Evolutionary conservation across 2,888 invertebrate species (phyloP), one percentile per base, ranked within the genome.

Genomic region (Sipha maydis): DNA sequence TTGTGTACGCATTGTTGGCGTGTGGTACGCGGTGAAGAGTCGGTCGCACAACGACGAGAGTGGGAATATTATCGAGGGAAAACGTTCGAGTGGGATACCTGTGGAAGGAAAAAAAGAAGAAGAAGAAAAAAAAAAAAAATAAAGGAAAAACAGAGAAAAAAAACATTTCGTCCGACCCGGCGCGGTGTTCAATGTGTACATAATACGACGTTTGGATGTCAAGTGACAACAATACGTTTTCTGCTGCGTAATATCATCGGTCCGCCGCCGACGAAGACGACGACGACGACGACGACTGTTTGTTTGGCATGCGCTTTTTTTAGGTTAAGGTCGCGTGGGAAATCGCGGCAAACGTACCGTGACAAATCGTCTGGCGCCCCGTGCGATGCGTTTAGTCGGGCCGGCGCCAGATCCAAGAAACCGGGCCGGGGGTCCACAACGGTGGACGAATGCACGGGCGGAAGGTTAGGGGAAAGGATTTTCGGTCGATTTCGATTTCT

Each of bases 401-500:
- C n/a, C n/a, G n/a, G n/a, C n/a, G n/a, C n/a, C n/a, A n/a, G n/a
- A n/a, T n/a, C n/a, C n/a, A n/a, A n/a, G n/a, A n/a, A n/a, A n/a
- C n/a, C n/a, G n/a, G n/a, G n/a, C n/a, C n/a, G n/a, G n/a, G n/a
- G n/a, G n/a, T n/a, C n/a, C n/a, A n/a, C n/a, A n/a, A n/a, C n/a
- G n/a, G n/a, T n/a, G n/a, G n/a, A n/a, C n/a, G n/a, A n/a, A n/a
- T n/a, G n/a, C n/a, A n/a, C n/a, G n/a, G 8, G 41, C 17, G 38
- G 28, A 0, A n/a, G 38, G 4, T 7, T 28, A 1, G 1, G 31
- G 48, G 25, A 25, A 14, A 38, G 73, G 48, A n/a, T 11, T 56
- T 38, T 88, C n/a, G n/a, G 88, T 82, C 82, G 67, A 88, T 88
- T 82, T 76, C 76, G 88, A 88, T 88, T 82, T 88, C 75, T 82